phyloP scores from a whole-genome alignment of 2,113 vertebrate species.

The Corythoichthys haematopterus region DNA sequence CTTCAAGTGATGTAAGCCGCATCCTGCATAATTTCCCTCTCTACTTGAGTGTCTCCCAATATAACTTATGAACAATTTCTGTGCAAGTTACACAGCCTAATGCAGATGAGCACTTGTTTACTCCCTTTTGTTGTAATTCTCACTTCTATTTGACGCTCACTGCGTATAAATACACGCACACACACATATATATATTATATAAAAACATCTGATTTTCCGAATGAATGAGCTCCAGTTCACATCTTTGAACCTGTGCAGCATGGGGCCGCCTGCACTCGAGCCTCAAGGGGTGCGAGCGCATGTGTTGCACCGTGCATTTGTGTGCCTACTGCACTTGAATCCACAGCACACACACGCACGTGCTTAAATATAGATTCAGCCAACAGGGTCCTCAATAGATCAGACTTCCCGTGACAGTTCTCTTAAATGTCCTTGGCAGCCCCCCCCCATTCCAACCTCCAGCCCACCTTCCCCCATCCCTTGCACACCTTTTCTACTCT shows the following conservation, averaged over 20 bases:
- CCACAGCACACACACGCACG: conserved; percentile 6
- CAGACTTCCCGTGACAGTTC: conserved; percentile 68
- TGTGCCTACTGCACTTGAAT: conserved; percentile 11
- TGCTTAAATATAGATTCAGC: conserved; percentile 54
- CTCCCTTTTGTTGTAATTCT: not conserved
- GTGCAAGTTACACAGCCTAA: not conserved
- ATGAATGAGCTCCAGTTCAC: conserved; percentile 35
- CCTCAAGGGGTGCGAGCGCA: conserved; percentile 9
- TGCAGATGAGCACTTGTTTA: conserved; percentile 21
- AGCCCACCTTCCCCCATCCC: conserved; percentile 39
- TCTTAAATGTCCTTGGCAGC: conserved; percentile 77
- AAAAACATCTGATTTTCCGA: conserved; percentile 48
- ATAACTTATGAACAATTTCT: not conserved
- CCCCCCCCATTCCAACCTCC: conserved; percentile 36
- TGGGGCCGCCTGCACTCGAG: conserved; percentile 23
- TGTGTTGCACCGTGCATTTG: conserved; percentile 7
- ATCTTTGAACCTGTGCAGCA: conserved; percentile 42
- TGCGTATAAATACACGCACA: no score
- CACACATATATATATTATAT: not conserved
- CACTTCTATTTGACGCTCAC: conserved; percentile 16
- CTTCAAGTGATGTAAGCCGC: not conserved
- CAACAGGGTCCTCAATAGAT: conserved; percentile 66
- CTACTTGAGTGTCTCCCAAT: conserved; percentile 2
- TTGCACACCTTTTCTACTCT: conserved; percentile 50
- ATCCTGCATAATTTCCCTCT: not conserved